These are phyloP conservation scores for Pundamilia nyererei DNA, from an alignment of 2,113 vertebrate genomes.

Conservation along the genomic window DNA sequence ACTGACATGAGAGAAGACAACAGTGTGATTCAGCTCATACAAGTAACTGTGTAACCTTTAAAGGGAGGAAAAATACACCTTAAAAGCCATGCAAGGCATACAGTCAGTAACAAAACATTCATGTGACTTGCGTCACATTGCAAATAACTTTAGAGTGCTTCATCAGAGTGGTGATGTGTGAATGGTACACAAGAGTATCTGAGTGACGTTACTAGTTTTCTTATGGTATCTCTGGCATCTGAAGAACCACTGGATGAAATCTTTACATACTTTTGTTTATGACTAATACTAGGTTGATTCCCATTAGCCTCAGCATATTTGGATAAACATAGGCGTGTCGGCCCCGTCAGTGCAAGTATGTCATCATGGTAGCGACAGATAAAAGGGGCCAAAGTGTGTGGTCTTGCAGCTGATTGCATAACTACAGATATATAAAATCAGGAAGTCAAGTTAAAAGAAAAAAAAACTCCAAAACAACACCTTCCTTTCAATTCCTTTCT, in stretches of 20 bases:
- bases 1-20: constrained; percentile 10
- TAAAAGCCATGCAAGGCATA: neutral
- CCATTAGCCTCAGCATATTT: neutral
- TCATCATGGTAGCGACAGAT: neutral
- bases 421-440: neutral
- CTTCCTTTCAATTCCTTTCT: neutral
- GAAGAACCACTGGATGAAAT: neutral
- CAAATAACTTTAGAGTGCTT: neutral
- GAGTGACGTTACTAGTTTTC: neutral
- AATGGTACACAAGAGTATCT: neutral
- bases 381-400: neutral
- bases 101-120: neutral
- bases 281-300: neutral
- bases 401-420: neutral
- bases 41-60: neutral
- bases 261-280: neutral
- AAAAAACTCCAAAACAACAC: neutral
- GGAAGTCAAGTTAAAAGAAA: neutral
- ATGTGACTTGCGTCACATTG: neutral
- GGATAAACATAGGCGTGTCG: neutral
- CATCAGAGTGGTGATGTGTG: neutral
- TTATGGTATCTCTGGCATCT: neutral
- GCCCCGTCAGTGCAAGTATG: neutral
- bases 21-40: neutral
- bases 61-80: neutral